Base-by-base conservation (phyloP, 2,888 invertebrate species). In the Orchesellides sinensis region DNA sequence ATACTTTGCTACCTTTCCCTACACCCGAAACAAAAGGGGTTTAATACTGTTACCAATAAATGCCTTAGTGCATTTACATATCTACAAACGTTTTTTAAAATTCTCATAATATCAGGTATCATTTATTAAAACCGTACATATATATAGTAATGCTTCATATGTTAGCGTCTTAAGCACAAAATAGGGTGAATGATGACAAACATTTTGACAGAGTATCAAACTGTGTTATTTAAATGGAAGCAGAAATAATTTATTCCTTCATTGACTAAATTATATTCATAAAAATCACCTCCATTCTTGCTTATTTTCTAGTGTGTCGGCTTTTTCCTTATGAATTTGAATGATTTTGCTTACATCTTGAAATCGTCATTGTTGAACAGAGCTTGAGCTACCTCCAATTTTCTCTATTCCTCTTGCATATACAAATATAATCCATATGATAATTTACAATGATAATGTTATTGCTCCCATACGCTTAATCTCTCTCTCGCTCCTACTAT, bases 381-480 rank as follows among this genome's bases (percentile, higher is more conserved):
- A 52, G 52, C 10, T 52, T 17, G 8, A 35, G n/a, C 52, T 52
- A 1, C 52, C 2, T 52, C 52, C 21, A 21, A 17, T 17, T 4
- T 2, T 4, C 19, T 35, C n/a, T 5, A 40, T 40, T 2, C 40
- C n/a, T 8, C 4, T 2, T n/a, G 10, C 10, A 35, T 21, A 52
- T 52, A 52, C 21, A n/a, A 52, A 21, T 52, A 52, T 54, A 35
- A 35, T 52, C 19, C 17, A 49, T 49, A 66, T 66, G 12, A 66
- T 61, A 17, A n/a, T n/a, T n/a, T n/a, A n/a, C n/a, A n/a, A 54
- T 69, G 23, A 49, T 66, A 27, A 54, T 73, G 63, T 25, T 49
- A 63, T 63, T 73, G 61, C 73, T 49, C 63, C 52, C 35, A n/a
- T n/a, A n/a, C n/a, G 27, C 72, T 66, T 54, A 47, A 29, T 21